phyloP scores from a whole-genome alignment of 2,113 vertebrate genomes.

The Proteles cristata region DNA sequence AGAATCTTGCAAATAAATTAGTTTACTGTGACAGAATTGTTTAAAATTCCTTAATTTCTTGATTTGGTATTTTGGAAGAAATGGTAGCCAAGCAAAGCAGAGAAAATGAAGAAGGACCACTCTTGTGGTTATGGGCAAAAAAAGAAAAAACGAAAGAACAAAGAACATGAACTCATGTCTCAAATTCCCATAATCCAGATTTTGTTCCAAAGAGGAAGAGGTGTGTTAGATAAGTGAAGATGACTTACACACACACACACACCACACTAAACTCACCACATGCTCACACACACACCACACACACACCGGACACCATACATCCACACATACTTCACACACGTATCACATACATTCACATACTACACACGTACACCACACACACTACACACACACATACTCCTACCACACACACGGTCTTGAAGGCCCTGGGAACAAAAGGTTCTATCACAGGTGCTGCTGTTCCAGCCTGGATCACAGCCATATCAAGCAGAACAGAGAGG shows the following conservation, averaged over 20 bases:
- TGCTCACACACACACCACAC: background rate
- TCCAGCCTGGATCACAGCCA: background rate
- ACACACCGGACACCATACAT: background rate
- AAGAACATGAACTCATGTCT: background rate
- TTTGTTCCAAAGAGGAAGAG: background rate
- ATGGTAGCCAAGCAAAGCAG: background rate
- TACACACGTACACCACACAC: background rate
- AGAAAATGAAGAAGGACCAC: background rate
- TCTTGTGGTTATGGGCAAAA: background rate
- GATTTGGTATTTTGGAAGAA: background rate
- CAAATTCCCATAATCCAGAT: background rate
- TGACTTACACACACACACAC: too few relatives aligned
- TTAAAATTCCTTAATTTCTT: background rate
- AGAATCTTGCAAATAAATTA: background rate
- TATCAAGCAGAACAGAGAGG: background rate
- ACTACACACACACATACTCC: background rate
- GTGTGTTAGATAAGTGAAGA: background rate
- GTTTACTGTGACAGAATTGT: background rate
- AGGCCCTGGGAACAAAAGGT: background rate
- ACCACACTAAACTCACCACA: background rate
- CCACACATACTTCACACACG: too few relatives aligned
- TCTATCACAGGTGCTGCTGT: rapidly evolving
- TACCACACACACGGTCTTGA: background rate
- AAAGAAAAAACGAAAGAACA: background rate
- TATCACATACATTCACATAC: too few relatives aligned